Percentiles rank a stretch among this genome's conserved stretches.
Conservation (phyloP, 2,113 vertebrate species). For the Naja naja region DNA sequence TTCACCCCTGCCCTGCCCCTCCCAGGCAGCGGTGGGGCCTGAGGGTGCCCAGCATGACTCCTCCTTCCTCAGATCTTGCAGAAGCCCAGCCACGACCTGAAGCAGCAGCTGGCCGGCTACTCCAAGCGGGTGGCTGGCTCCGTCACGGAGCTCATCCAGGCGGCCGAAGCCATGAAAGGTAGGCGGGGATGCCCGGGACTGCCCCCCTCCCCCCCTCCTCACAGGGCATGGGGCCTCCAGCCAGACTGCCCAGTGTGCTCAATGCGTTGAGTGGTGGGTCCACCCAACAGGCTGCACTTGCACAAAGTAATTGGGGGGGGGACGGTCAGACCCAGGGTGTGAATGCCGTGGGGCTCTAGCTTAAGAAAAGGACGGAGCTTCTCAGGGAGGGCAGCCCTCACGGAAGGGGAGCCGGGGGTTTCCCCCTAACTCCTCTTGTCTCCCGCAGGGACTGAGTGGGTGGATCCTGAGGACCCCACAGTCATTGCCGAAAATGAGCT, state of each 20-base stretch:
- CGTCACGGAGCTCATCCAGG: conserved; percentile 96
- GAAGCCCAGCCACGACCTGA: conserved; percentile 89
- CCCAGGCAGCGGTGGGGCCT: not conserved
- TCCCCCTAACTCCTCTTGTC: not conserved
- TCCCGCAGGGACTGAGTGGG: conserved; percentile 85
- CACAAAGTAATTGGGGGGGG: not conserved
- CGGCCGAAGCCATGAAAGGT: conserved; percentile 99
- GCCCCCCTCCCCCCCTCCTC: too few species aligned
- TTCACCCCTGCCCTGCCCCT: not conserved
- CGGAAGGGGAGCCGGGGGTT: not conserved
- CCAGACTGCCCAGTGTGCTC: not conserved
- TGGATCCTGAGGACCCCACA: conserved; percentile 94
- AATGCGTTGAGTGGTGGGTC: not conserved
- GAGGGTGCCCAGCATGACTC: too few species aligned
- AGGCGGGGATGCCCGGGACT: not conserved
- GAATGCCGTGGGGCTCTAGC: not conserved
- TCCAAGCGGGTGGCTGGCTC: conserved; percentile 94
- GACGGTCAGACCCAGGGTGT: rapidly evolving
- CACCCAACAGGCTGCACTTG: not conserved
- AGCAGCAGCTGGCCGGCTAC: conserved; percentile 88
- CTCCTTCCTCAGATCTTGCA: conserved; percentile 81
- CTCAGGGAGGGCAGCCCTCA: not conserved
- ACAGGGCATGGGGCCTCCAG: rapidly evolving
- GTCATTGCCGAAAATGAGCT: conserved; percentile 97
- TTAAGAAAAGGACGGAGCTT: not conserved